Evolutionary conservation across 2,113 vertebrate genomes (phyloP).

Genomic region (Chroicocephalus ridibundus): DNA sequence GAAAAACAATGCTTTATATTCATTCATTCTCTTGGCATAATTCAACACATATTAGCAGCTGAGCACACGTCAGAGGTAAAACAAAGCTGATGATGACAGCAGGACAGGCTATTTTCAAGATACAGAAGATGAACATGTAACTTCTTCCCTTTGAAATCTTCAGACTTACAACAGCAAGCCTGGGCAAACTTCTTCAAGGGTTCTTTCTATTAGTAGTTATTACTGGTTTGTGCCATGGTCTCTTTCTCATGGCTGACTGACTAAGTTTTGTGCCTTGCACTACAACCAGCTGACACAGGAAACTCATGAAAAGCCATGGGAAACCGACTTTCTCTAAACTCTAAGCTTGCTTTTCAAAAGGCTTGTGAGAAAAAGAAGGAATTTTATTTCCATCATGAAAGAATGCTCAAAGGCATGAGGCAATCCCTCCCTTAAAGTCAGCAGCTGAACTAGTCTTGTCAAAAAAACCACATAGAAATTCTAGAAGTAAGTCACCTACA

Average conservation of each 20-base stretch:
- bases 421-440: not conserved
- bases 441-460: not conserved
- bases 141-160: not conserved
- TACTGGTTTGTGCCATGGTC: not conserved
- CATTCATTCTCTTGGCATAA: not conserved
- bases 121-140: not conserved
- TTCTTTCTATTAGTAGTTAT: not conserved
- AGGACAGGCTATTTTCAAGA: not conserved
- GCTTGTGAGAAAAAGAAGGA: not conserved
- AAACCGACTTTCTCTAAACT: not conserved
- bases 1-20: not conserved
- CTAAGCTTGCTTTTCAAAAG: not conserved
- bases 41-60: not conserved
- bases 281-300: not conserved
- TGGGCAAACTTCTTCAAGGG: not conserved
- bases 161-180: not conserved
- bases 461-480: not conserved
- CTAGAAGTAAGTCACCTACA: not conserved
- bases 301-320: not conserved
- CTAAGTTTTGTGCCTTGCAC: not conserved
- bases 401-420: not conserved
- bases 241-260: not conserved
- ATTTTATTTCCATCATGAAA: not conserved
- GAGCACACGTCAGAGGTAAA: not conserved
- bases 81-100: not conserved